phyloP scores from a whole-genome alignment of 2,113 vertebrate genomes.

The Stictonetta naevosa region DNA sequence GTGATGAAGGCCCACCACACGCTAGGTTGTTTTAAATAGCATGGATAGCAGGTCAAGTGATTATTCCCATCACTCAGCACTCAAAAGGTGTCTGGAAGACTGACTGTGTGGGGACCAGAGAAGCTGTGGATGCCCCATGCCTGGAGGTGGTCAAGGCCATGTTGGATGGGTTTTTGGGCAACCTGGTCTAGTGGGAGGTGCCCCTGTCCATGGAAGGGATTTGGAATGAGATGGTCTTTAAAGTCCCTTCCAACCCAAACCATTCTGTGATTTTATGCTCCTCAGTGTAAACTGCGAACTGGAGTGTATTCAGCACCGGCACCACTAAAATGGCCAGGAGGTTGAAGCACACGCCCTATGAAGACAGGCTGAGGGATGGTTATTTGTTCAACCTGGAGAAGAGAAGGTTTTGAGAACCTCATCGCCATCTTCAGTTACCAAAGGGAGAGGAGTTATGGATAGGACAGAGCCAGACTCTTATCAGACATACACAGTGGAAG shows the following conservation, averaged over 20 bases:
- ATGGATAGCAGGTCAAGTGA: neutral
- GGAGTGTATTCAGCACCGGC: neutral
- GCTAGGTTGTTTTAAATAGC: neutral
- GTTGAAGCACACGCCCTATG: neutral
- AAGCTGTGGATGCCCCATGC: too few relatives aligned
- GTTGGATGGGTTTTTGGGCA: too few relatives aligned
- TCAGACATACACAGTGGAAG: neutral
- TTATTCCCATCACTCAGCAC: neutral
- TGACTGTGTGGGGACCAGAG: neutral
- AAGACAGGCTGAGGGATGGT: neutral
- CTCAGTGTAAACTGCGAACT: neutral
- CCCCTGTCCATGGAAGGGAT: too few relatives aligned
- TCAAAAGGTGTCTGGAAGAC: neutral
- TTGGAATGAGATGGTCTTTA: too few relatives aligned
- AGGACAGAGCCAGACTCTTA: neutral
- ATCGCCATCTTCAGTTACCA: neutral
- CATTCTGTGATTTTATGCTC: too few relatives aligned
- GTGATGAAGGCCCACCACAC: neutral
- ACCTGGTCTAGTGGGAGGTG: too few relatives aligned
- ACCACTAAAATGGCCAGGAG: neutral
- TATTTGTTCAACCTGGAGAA: neutral
- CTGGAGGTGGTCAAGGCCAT: too few relatives aligned
- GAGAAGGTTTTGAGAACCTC: neutral
- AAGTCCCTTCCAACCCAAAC: too few relatives aligned
- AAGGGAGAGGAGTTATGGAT: neutral